A percentile compares a stretch with the other conserved stretches of the same genome.
Conservation (phyloP, 2,113 vertebrate species). For the Carassius gibelio region DNA sequence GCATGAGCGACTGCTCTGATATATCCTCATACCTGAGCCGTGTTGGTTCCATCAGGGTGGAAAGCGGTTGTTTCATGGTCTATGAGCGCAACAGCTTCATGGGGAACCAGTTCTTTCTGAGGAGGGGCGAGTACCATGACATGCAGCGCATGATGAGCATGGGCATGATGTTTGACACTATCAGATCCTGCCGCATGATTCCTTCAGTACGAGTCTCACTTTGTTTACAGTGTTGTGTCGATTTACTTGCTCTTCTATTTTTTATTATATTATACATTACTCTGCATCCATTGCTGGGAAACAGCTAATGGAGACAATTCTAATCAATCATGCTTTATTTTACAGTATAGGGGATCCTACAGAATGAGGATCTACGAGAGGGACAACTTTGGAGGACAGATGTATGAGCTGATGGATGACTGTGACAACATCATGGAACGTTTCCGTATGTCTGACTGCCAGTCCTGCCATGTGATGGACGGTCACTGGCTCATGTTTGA, state of each 20-base stretch:
- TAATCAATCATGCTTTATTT: slow-evolving; percentile 13
- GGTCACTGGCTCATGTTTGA: slow-evolving; percentile 69
- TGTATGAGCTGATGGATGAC: slow-evolving; percentile 35
- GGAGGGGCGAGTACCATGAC: slow-evolving; percentile 73
- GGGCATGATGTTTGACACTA: slow-evolving; percentile 71
- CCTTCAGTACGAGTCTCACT: slow-evolving; percentile 63
- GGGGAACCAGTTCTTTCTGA: slow-evolving; percentile 72
- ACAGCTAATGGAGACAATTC: background rate
- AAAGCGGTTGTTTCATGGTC: slow-evolving; percentile 77
- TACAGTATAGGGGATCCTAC: slow-evolving; percentile 72
- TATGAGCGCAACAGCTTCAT: slow-evolving; percentile 72
- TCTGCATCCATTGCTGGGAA: background rate
- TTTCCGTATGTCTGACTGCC: slow-evolving; percentile 47
- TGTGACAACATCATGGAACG: slow-evolving; percentile 35
- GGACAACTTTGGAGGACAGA: slow-evolving; percentile 70
- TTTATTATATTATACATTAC: too few species aligned
- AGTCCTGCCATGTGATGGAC: slow-evolving; percentile 68
- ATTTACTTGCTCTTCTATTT: background rate
- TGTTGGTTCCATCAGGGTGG: slow-evolving; percentile 75
- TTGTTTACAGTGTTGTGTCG: background rate
- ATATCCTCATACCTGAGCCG: slow-evolving; percentile 74
- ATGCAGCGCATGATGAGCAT: slow-evolving; percentile 74
- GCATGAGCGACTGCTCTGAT: slow-evolving; percentile 74
- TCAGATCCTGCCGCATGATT: slow-evolving; percentile 76
- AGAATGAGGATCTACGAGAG: slow-evolving; percentile 77